Evolutionary conservation across 2,113 vertebrate genomes (phyloP).

Genomic region (Trogon melanurus): DNA sequence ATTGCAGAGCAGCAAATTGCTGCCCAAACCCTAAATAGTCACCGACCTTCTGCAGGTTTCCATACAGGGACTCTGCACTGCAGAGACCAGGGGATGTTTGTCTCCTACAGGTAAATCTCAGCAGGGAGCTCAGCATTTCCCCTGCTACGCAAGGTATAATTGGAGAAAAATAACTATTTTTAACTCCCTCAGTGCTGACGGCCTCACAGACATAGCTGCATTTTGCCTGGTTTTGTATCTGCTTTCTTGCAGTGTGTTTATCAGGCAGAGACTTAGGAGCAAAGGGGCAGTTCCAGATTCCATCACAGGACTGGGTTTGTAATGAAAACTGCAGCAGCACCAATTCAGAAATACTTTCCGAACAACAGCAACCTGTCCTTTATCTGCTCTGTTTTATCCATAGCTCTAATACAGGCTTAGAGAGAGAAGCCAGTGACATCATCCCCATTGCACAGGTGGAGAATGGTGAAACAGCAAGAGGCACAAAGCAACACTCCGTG

Average conservation of each 20-base stretch:
- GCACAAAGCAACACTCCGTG: rapidly evolving
- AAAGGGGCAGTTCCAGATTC: too few relatives aligned
- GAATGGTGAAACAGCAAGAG: neutral
- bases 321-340: neutral
- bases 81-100: neutral
- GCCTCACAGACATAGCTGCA: rapidly evolving
- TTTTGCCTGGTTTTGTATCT: rapidly evolving
- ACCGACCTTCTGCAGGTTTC: neutral
- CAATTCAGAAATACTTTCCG: neutral
- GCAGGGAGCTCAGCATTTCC: neutral
- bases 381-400: rapidly evolving
- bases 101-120: neutral
- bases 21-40: rapidly evolving
- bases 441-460: too few relatives aligned
- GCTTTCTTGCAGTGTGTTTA: neutral
- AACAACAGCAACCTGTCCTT: neutral
- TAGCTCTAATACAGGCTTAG: neutral
- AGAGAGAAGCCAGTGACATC: neutral
- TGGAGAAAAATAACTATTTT: neutral
- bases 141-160: rapidly evolving
- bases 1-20: rapidly evolving
- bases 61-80: neutral
- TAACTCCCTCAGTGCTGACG: rapidly evolving
- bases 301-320: neutral
- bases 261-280: neutral